Evolutionary conservation across 2,797 vertebrate genomes (phyloP).

Genomic region (Acomys russatus): DNA sequence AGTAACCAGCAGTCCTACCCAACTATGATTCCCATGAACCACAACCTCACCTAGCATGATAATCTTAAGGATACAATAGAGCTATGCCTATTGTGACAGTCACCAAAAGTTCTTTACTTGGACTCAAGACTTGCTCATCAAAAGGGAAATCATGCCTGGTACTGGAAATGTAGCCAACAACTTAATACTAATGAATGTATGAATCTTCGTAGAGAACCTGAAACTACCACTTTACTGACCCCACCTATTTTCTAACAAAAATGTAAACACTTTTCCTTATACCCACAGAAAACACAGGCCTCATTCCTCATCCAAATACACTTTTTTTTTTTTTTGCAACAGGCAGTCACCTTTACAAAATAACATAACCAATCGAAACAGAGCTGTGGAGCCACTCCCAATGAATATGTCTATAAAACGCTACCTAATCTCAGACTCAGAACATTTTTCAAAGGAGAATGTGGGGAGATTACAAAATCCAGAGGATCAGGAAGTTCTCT

Average conservation of each 20-base stretch:
- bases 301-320: not conserved
- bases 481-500: not conserved
- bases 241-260: not conserved
- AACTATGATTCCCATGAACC: not conserved
- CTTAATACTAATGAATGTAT: no score
- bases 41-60: not conserved
- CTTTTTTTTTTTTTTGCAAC: not conserved
- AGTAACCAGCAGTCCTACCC: not conserved
- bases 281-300: not conserved
- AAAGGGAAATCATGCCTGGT: not conserved
- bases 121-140: no score
- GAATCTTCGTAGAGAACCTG: not conserved
- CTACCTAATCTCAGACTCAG: not conserved
- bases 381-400: not conserved
- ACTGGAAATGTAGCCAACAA: not conserved
- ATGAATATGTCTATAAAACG: not conserved
- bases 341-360: not conserved
- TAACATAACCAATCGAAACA: not conserved
- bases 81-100: no score
- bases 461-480: not conserved
- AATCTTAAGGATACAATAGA: not conserved
- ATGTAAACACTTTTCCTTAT: not conserved
- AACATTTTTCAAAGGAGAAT: no score
- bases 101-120: not conserved
- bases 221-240: not conserved